phyloP scores from a whole-genome alignment of 2,113 vertebrate species.

The Paralichthys olivaceus region DNA sequence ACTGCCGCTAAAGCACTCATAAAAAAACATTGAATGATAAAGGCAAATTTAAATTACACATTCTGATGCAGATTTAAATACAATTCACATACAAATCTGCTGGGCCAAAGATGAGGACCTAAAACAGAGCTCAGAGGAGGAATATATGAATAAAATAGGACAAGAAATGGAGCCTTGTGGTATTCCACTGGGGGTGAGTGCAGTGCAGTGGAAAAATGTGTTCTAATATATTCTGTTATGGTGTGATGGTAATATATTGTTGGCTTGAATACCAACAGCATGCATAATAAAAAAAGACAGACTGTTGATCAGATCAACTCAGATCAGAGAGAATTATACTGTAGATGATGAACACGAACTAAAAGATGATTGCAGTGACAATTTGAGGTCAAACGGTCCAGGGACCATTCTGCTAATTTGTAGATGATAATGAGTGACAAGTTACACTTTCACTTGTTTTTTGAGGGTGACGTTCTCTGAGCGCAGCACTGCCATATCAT shows the following conservation, averaged over 20 bases:
- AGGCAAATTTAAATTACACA: background rate
- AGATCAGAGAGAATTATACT: background rate
- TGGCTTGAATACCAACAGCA: too few relatives aligned
- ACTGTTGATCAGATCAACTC: too few relatives aligned
- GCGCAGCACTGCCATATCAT: conserved; percentile 54
- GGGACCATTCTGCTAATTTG: background rate
- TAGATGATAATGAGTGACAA: background rate
- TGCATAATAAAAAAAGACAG: too few relatives aligned
- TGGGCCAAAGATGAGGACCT: background rate
- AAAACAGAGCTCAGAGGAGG: too few relatives aligned
- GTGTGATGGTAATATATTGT: too few relatives aligned
- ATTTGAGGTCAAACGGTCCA: background rate
- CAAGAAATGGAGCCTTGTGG: too few relatives aligned
- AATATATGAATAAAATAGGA: too few relatives aligned
- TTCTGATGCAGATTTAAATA: too few relatives aligned
- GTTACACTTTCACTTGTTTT: conserved; percentile 64
- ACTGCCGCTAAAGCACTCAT: background rate
- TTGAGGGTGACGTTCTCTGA: conserved; percentile 51
- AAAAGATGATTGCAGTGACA: background rate
- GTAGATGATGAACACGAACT: background rate
- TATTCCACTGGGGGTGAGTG: too few relatives aligned
- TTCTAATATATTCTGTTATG: background rate
- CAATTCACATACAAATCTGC: too few relatives aligned
- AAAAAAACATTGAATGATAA: background rate
- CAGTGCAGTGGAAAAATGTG: too few relatives aligned